Percentiles rank a stretch among this genome's conserved stretches.
phyloP scores from a whole-genome alignment of 2,888 invertebrate species.

The Hartigia nigra region DNA sequence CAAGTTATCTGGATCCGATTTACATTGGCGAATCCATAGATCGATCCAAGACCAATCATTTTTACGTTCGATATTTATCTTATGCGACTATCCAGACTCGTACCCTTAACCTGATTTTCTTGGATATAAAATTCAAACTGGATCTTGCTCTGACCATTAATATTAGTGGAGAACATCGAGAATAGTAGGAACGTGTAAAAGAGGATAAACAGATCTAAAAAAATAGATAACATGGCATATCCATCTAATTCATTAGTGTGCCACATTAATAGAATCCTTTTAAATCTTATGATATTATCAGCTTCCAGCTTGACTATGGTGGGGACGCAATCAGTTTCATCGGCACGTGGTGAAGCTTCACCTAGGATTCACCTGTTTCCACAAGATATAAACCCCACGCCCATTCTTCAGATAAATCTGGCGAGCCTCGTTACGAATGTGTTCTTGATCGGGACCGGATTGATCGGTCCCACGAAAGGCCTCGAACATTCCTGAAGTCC shows the following conservation, averaged over 20 bases:
- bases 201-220: not conserved
- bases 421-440: not conserved
- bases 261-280: not conserved
- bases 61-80: not conserved
- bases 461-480: not conserved
- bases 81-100: not conserved
- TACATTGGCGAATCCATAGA: not conserved
- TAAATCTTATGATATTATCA: not conserved
- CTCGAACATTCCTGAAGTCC: not conserved
- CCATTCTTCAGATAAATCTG: not conserved
- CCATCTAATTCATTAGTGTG: not conserved
- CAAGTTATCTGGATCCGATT: conserved; percentile 2
- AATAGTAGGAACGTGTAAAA: not conserved
- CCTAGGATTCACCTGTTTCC: conserved; percentile 43
- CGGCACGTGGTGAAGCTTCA: conserved; percentile 40
- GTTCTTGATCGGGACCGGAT: not conserved
- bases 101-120: not conserved
- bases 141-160: not conserved
- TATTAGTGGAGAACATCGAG: not conserved
- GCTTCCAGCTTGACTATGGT: not conserved
- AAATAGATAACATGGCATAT: not conserved
- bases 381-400: not conserved
- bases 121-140: not conserved
- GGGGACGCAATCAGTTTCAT: conserved; percentile 12
- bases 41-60: not conserved